Conservation (phyloP, 1,140 invertebrate species). For the Zophobas atratus region DNA sequence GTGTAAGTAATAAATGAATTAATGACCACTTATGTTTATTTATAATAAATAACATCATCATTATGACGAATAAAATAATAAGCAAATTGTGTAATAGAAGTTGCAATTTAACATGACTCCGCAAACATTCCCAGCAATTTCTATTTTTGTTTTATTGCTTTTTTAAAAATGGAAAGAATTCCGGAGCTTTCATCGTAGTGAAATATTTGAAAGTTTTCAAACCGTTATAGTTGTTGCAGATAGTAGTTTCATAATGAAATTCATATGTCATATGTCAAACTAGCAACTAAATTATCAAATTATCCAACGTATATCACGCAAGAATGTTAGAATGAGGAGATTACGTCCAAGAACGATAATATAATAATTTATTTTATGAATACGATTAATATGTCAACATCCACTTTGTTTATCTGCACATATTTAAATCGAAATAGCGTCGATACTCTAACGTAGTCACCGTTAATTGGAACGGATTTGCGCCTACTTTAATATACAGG, state of each 20-base stretch:
- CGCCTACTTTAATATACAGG: no score
- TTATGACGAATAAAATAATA: no score
- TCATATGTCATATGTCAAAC: constrained; percentile 18
- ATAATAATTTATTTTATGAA: neutral
- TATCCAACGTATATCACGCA: constrained; percentile 17
- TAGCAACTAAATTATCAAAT: constrained; percentile 9
- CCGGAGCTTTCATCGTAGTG: no score
- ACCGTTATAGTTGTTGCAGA: no score
- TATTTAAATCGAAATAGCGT: neutral
- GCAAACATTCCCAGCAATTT: no score
- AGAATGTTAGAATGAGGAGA: neutral
- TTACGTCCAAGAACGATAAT: neutral
- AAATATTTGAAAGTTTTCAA: no score
- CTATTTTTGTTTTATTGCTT: no score
- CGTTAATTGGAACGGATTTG: neutral
- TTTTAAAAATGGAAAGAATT: no score
- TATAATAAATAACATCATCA: neutral
- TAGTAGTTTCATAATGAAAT: neutral
- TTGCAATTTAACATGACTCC: no score
- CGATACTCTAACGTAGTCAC: neutral
- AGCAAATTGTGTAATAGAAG: no score
- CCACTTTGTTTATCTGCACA: constrained; percentile 9
- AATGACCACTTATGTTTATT: neutral
- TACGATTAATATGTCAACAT: constrained; percentile 19
- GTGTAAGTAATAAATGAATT: no score